These are phyloP conservation scores for Rostratula benghalensis DNA, from an alignment of 2,113 vertebrate genomes.

Conservation along the genomic window DNA sequence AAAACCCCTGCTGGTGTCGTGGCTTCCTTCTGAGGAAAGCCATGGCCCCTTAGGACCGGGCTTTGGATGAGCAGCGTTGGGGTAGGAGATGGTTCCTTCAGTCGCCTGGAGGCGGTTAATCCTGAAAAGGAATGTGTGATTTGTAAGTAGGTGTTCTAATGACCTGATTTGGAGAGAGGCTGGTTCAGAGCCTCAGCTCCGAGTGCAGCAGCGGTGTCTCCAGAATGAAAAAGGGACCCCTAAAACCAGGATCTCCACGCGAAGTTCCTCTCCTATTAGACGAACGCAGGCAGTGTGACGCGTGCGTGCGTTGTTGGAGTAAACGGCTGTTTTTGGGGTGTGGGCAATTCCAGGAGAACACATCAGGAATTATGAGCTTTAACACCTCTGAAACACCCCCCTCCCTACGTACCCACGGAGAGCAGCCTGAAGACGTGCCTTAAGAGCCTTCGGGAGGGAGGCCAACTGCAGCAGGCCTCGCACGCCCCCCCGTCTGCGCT, in stretches of 20 bases:
- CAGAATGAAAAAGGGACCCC: neutral
- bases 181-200: neutral
- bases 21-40: no score
- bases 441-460: neutral
- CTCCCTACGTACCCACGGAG: neutral
- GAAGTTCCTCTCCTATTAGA: fast-evolving
- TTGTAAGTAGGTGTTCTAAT: neutral
- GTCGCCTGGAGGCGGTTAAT: neutral
- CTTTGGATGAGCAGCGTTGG: neutral
- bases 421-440: neutral
- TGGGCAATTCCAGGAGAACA: neutral
- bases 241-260: fast-evolving
- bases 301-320: fast-evolving
- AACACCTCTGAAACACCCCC: neutral
- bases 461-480: neutral
- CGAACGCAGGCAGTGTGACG: fast-evolving
- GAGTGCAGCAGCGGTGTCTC: neutral
- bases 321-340: neutral
- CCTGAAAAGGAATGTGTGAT: neutral
- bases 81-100: fast-evolving
- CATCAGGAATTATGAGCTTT: neutral
- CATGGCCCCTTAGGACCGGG: no score
- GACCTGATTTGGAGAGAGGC: neutral
- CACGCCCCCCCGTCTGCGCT: neutral
- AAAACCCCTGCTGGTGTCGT: fast-evolving